These are phyloP conservation scores for Hippoglossus stenolepis DNA, from an alignment of 2,113 vertebrate genomes.

Conservation along the genomic window DNA sequence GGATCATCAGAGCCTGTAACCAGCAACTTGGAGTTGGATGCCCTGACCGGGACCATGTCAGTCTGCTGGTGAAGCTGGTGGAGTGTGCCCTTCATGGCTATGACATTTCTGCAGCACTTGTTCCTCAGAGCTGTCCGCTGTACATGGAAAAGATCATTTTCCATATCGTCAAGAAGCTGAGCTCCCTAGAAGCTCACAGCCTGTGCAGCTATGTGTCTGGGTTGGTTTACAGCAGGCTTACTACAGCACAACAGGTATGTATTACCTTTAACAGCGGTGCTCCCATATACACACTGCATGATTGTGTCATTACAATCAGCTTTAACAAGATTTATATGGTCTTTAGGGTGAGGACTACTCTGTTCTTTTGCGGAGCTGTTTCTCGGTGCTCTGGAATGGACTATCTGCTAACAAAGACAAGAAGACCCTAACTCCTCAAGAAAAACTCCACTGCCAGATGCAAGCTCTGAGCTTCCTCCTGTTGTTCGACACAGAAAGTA, in stretches of 20 bases:
- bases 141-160: slow-evolving; percentile 94
- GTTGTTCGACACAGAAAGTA: slow-evolving; percentile 77
- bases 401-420: slow-evolving; percentile 48
- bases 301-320: background rate
- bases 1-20: slow-evolving; percentile 87
- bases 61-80: slow-evolving; percentile 82
- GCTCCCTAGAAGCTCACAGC: slow-evolving; percentile 44
- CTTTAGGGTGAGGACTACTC: slow-evolving; percentile 78
- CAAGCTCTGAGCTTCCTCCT: slow-evolving; percentile 87
- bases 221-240: slow-evolving; percentile 82
- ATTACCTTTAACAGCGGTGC: background rate
- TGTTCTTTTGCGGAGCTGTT: slow-evolving; percentile 82
- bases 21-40: slow-evolving; percentile 80
- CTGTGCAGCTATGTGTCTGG: slow-evolving; percentile 69
- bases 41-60: slow-evolving; percentile 57
- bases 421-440: slow-evolving; percentile 30
- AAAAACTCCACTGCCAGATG: slow-evolving; percentile 75
- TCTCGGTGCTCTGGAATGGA: slow-evolving; percentile 86
- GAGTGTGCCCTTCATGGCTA: slow-evolving; percentile 84
- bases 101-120: slow-evolving; percentile 52
- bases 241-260: slow-evolving; percentile 53
- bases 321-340: slow-evolving; percentile 13
- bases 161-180: slow-evolving; percentile 85
- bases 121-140: slow-evolving; percentile 73
- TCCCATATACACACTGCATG: background rate